These are phyloP conservation scores for Volucella inanis DNA, from an alignment of 2,888 invertebrate genomes.

Conservation along the genomic window DNA sequence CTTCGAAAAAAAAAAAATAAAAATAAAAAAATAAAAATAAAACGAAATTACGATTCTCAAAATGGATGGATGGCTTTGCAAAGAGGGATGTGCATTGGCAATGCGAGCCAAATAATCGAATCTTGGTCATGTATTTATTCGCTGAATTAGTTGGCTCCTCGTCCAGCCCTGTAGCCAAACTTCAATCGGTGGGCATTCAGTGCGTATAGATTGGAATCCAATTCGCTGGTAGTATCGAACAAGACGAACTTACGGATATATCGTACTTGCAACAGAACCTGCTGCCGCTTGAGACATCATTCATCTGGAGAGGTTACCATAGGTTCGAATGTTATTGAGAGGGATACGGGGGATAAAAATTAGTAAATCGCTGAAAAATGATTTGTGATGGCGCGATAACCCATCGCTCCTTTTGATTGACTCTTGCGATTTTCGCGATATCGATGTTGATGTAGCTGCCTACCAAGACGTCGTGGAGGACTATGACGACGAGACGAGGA, in stretches of 20 bases:
- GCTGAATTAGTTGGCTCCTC: conserved; percentile 69
- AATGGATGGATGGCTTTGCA: conserved; percentile 43
- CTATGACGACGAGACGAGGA: conserved; percentile 23
- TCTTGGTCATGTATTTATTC: conserved; percentile 72
- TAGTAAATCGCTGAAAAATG: conserved; percentile 75
- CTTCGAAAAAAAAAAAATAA: conserved; percentile 41
- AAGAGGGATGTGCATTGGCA: conserved; percentile 55
- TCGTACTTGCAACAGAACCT: conserved; percentile 33
- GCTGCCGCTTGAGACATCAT: conserved; percentile 42
- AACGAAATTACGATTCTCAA: conserved; percentile 6
- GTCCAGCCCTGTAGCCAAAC: conserved; percentile 17
- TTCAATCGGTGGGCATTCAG: neutral
- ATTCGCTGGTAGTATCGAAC: conserved; percentile 42
- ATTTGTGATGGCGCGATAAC: conserved; percentile 75
- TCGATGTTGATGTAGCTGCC: conserved; percentile 70
- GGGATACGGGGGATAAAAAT: conserved; percentile 54
- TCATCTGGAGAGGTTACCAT: neutral
- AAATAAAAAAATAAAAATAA: conserved; percentile 20
- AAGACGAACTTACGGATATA: conserved; percentile 51
- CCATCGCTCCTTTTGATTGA: conserved; percentile 75
- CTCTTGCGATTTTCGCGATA: conserved; percentile 66
- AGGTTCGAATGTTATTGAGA: neutral
- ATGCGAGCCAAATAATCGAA: conserved; percentile 72
- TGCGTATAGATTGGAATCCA: conserved; percentile 71
- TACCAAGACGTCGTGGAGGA: conserved; percentile 44